These are phyloP conservation scores for Neosilurus hyrtlii DNA, from an alignment of 2,797 vertebrate genomes.

Conservation along the genomic window DNA sequence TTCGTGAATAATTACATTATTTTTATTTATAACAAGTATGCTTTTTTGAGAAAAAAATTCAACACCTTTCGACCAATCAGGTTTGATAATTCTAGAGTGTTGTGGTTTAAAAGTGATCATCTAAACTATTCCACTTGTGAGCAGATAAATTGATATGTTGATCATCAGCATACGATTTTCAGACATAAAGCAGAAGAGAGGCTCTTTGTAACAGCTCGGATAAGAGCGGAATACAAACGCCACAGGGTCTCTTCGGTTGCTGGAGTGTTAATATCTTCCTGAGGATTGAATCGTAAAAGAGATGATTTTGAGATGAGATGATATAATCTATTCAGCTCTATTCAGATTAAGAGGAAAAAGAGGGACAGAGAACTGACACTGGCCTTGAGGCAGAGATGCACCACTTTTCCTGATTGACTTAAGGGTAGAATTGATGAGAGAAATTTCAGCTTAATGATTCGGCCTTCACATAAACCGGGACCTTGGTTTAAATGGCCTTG, in stretches of 20 bases:
- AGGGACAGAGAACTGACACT: background rate
- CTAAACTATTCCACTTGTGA: background rate
- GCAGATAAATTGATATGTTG: background rate
- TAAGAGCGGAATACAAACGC: background rate
- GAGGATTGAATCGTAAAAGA: background rate
- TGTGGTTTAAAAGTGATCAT: background rate
- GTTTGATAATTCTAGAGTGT: background rate
- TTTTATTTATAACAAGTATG: background rate
- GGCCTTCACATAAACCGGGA: background rate
- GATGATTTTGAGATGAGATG: background rate
- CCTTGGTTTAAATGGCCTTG: background rate
- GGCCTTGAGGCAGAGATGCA: background rate
- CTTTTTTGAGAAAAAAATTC: background rate
- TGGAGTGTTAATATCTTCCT: background rate
- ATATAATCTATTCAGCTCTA: conserved; percentile 2
- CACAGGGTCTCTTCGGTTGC: background rate
- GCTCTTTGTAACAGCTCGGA: no score
- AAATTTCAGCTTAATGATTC: conserved; percentile 2
- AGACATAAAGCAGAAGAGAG: background rate
- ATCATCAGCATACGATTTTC: background rate
- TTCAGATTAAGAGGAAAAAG: background rate
- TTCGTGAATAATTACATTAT: no score
- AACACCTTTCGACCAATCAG: background rate
- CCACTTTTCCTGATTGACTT: conserved; percentile 5
- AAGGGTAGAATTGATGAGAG: conserved; percentile 3